These are phyloP conservation scores for Triplophysa yarkandensis DNA, from an alignment of 2,797 vertebrate species.

Conservation along the genomic window DNA sequence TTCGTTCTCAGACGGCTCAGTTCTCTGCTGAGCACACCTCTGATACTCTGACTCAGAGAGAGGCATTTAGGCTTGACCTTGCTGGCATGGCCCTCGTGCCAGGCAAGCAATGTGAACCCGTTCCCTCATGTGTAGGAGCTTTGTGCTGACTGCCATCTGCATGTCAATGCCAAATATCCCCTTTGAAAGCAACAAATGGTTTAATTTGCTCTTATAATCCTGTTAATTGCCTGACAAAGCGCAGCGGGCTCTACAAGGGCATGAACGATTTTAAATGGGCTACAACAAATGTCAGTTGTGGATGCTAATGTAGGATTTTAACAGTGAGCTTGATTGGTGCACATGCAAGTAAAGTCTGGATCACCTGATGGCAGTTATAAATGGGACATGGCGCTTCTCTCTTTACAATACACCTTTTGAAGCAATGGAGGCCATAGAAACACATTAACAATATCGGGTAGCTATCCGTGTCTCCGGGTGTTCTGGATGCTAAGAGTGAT, in stretches of 20 bases:
- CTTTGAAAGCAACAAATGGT: conserved; percentile 32
- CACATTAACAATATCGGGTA: conserved; percentile 16
- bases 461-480: background rate
- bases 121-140: conserved; percentile 58
- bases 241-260: background rate
- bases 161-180: conserved; percentile 47
- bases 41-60: conserved; percentile 63
- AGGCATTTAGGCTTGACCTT: conserved; percentile 71
- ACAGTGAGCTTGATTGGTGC: background rate
- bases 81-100: conserved; percentile 63
- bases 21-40: conserved; percentile 59
- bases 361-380: background rate
- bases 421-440: conserved; percentile 7
- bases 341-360: conserved; percentile 11
- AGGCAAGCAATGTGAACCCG: conserved; percentile 66
- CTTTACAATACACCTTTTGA: conserved; percentile 29
- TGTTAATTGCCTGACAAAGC: conserved; percentile 22
- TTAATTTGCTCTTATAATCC: conserved; percentile 42
- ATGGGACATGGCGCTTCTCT: conserved; percentile 46
- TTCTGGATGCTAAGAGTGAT: conserved; percentile 2
- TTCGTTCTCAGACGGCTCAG: conserved; percentile 49
- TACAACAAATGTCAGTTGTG: conserved; percentile 11
- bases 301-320: conserved; percentile 6
- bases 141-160: conserved; percentile 49
- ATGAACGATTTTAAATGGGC: background rate